Evolutionary conservation across 2,888 invertebrate species (phyloP).

Genomic region (Chelonus formosanus): DNA sequence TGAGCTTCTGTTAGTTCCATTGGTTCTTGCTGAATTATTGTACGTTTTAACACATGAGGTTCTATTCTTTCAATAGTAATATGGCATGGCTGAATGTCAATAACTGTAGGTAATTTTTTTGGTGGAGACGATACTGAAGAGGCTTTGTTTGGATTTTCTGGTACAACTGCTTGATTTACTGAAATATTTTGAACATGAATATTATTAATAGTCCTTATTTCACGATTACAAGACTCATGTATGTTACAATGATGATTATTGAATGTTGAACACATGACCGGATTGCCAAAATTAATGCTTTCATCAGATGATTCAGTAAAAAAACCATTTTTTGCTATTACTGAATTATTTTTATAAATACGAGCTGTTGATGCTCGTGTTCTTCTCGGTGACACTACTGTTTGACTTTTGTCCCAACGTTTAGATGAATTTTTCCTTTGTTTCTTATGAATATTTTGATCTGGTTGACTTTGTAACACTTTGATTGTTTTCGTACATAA

Average conservation of each 20-base stretch:
- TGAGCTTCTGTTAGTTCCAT: constrained; percentile 38
- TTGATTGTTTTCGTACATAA: constrained; percentile 18
- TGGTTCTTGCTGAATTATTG: constrained; percentile 21
- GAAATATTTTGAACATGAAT: background rate
- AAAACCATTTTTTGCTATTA: background rate
- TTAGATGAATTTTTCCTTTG: constrained; percentile 16
- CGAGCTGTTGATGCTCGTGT: constrained; percentile 1
- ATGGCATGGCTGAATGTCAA: constrained; percentile 15
- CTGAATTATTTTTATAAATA: background rate
- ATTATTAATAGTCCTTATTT: background rate
- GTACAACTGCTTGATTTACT: no score
- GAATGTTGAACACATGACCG: constrained; percentile 53
- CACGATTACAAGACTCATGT: constrained; percentile 15
- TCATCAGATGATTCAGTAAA: constrained; percentile 24
- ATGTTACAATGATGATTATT: constrained; percentile 36
- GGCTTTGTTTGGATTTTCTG: no score
- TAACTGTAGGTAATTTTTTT: background rate
- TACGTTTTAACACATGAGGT: constrained; percentile 4
- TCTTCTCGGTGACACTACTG: constrained; percentile 1
- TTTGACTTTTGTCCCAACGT: constrained; percentile 7
- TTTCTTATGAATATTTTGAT: constrained; percentile 4
- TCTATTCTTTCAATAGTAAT: constrained; percentile 42
- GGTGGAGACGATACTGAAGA: no score
- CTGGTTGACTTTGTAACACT: constrained; percentile 2
- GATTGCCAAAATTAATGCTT: constrained; percentile 34